A percentile compares a stretch with the other conserved stretches of the same genome.
Conservation (phyloP, 2,113 vertebrate species). For the Atherinomorus stipes region DNA sequence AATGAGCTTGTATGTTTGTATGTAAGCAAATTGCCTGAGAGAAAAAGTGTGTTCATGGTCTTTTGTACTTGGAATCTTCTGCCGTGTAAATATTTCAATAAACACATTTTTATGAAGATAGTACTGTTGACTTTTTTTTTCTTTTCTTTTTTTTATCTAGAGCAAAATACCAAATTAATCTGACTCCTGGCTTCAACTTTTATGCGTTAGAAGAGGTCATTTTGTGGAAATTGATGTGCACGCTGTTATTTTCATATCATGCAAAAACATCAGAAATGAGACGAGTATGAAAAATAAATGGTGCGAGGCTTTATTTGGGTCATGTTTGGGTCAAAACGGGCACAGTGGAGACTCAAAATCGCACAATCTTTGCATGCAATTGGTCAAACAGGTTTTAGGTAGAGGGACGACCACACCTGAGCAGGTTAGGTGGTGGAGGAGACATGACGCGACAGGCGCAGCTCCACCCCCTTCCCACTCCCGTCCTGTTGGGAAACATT, state of each 20-base stretch:
- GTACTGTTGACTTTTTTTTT: no score
- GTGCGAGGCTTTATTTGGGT: neutral
- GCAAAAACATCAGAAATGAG: no score
- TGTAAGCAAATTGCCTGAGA: slow-evolving; percentile 11
- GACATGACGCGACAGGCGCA: neutral
- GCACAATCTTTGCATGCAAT: no score
- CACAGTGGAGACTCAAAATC: neutral
- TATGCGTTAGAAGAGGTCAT: accelerated
- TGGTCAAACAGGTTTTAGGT: neutral
- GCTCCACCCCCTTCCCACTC: slow-evolving; percentile 64
- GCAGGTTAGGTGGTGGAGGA: slow-evolving; percentile 15
- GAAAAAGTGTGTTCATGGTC: slow-evolving; percentile 10
- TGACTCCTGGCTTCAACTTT: neutral
- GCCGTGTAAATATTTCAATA: slow-evolving; percentile 85
- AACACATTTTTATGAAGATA: slow-evolving; percentile 64
- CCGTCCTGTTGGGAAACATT: slow-evolving; percentile 22
- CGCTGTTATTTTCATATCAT: neutral
- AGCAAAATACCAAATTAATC: neutral
- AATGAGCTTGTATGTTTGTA: neutral
- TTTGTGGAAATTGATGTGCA: neutral
- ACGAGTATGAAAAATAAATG: no score
- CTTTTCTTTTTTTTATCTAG: neutral
- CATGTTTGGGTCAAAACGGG: neutral
- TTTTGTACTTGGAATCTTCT: slow-evolving; percentile 53
- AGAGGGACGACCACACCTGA: slow-evolving; percentile 56